These are phyloP conservation scores for Balaenoptera acutorostrata DNA, from an alignment of 2,113 vertebrate genomes.

Conservation along the genomic window DNA sequence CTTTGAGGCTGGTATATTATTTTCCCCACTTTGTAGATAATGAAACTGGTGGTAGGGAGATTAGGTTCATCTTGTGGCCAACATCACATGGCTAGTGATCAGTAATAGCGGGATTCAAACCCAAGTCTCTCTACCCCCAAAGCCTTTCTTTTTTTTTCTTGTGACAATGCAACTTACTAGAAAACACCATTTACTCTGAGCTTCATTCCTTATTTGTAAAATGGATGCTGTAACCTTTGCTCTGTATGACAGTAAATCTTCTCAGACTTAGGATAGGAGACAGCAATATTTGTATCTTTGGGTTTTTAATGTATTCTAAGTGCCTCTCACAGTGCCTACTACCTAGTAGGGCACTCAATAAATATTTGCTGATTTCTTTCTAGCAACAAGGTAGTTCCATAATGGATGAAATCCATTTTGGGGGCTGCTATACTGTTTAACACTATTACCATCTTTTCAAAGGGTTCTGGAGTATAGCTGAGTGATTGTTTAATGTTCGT, in stretches of 20 bases:
- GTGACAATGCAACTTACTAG: not conserved
- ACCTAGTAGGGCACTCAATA: not conserved
- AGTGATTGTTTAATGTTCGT: not conserved
- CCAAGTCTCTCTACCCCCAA: not conserved
- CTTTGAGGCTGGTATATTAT: not conserved
- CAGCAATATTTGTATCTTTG: not conserved
- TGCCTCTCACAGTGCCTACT: not conserved
- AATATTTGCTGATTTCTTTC: not conserved
- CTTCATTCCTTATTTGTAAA: not conserved
- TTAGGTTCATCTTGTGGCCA: not conserved
- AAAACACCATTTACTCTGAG: conserved; percentile 7
- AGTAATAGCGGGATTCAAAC: not conserved
- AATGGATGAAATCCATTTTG: not conserved
- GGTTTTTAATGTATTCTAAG: not conserved
- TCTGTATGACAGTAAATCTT: not conserved
- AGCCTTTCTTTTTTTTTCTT: not conserved
- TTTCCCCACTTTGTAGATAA: not conserved
- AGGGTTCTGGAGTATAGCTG: not conserved
- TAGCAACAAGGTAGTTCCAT: not conserved
- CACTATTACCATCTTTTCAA: not conserved
- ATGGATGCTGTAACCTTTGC: not conserved
- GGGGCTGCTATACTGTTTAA: not conserved
- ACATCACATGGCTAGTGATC: not conserved
- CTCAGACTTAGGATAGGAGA: not conserved
- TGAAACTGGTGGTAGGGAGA: not conserved